A percentile compares a stretch with the other conserved stretches of the same genome.
Conservation (phyloP, 92 coral and sea anemone genomes). For the Paragorgia papillata region DNA sequence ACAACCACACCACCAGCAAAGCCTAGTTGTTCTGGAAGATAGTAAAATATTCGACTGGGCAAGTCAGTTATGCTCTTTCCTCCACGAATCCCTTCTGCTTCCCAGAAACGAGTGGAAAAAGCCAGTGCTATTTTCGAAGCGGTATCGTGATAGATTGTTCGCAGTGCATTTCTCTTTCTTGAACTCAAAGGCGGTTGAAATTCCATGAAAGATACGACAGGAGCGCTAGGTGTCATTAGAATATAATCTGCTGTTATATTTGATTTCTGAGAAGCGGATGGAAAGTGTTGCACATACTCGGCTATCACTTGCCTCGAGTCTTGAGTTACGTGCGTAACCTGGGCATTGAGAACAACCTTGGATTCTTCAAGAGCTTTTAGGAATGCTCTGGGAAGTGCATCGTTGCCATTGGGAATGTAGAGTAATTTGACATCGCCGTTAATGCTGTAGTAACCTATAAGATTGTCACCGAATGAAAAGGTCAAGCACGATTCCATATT, state of each 20-base stretch:
- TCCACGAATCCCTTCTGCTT: slow-evolving; percentile 47
- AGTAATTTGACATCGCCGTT: background rate
- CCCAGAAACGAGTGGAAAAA: slow-evolving; percentile 42
- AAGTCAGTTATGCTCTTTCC: slow-evolving; percentile 52
- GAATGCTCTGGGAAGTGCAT: slow-evolving; percentile 5
- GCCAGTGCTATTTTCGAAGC: slow-evolving; percentile 7
- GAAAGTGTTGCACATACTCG: background rate
- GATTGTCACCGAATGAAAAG: background rate
- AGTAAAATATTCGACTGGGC: slow-evolving; percentile 52
- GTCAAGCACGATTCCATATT: background rate
- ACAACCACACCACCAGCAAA: slow-evolving; percentile 7
- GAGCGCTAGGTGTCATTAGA: slow-evolving; percentile 7
- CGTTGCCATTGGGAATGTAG: background rate
- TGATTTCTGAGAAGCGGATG: background rate
- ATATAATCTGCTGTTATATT: background rate
- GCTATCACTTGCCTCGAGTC: background rate
- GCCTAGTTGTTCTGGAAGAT: background rate
- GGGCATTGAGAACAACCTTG: background rate
- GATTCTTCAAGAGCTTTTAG: background rate
- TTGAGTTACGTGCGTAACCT: background rate
- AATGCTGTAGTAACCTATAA: background rate
- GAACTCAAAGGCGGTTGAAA: slow-evolving; percentile 14
- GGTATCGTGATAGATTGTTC: background rate
- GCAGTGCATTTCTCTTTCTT: background rate
- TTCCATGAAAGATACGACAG: background rate